Base-by-base conservation (phyloP, 2,888 invertebrate genomes). In the Aricia artaxerxes region DNA sequence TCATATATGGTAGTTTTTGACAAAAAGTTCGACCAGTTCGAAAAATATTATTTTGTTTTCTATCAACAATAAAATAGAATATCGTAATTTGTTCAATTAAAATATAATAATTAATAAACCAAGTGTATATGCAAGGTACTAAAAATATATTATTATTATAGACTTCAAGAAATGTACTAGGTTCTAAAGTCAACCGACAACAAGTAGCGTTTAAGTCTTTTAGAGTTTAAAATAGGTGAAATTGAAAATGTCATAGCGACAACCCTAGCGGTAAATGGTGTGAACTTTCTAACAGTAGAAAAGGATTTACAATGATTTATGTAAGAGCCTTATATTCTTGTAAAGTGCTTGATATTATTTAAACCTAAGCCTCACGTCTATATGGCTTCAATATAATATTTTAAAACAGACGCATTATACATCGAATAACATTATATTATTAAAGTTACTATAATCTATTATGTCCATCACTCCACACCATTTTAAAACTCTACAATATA, bases 241-340 rank as follows among this genome's bases (percentile, higher is more conserved):
- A 69, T 38, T 69, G 69, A 13, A 69, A 69, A 69, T 16, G 69
- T 69, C 35, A 38, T 16, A 69, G 69, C 38, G 69, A 1, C 75
- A 75, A 9, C 75, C 75, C 75, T 75, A 75, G 49, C 31, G 75
- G 24, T 49, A 49, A 75, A 53, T 53, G 57, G 53, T 76, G 76
- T 76, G 57, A 76, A 76, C 53, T 57, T 76, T 76, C 49, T 76
- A 76, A 76, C 53, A 57, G 31, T 76, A 76, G 53, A 76, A 53
- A 76, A 76, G 76, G 76, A 76, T 76, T 76, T 76, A 35, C 35
- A 57, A 53, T 76, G 76, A 76, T 57, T 76, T 76, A 76, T 76
- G 53, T 53, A 35, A 53, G 76, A 76, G 76, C 49, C 75, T 76
- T 76, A 76, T 76, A 57, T 76, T 76, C 76, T 53, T 76, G 76